A percentile compares a stretch with the other conserved stretches of the same genome.
These are phyloP conservation scores for Heliconius congener DNA, from an alignment of 1,140 invertebrate genomes.

Conservation along the genomic window DNA sequence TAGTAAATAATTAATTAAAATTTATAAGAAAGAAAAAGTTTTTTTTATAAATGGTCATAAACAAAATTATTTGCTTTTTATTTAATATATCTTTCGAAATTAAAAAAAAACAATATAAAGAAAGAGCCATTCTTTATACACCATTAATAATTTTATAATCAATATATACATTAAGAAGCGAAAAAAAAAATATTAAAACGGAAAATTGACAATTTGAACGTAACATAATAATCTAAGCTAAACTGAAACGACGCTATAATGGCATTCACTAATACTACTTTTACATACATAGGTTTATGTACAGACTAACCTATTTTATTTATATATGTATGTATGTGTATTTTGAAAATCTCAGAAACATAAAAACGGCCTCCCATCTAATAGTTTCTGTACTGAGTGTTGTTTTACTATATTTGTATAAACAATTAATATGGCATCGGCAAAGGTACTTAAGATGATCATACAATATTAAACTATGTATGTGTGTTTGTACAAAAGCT, in stretches of 20 bases:
- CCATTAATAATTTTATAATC: neutral
- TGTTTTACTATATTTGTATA: slow-evolving; percentile 24
- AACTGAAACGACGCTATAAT: slow-evolving; percentile 12
- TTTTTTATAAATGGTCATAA: too few relatives aligned
- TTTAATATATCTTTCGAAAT: neutral
- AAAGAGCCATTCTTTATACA: neutral
- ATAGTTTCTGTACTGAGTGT: neutral
- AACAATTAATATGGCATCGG: slow-evolving; percentile 45
- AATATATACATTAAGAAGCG: neutral
- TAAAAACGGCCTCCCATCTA: slow-evolving; percentile 29
- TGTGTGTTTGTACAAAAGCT: slow-evolving; percentile 22
- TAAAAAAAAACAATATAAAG: neutral
- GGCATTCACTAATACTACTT: slow-evolving; percentile 7
- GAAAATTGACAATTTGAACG: neutral
- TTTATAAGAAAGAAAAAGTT: too few relatives aligned
- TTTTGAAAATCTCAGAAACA: slow-evolving; percentile 6
- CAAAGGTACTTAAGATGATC: slow-evolving; percentile 37
- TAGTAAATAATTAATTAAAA: too few relatives aligned
- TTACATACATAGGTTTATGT: neutral
- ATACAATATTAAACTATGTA: slow-evolving; percentile 18
- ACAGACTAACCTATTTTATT: neutral
- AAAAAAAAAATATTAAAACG: neutral
- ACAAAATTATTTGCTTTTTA: neutral
- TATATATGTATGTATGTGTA: neutral
- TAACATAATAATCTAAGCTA: neutral